Conservation (phyloP, 2,797 vertebrate genomes). For the Bradypodion ventrale region DNA sequence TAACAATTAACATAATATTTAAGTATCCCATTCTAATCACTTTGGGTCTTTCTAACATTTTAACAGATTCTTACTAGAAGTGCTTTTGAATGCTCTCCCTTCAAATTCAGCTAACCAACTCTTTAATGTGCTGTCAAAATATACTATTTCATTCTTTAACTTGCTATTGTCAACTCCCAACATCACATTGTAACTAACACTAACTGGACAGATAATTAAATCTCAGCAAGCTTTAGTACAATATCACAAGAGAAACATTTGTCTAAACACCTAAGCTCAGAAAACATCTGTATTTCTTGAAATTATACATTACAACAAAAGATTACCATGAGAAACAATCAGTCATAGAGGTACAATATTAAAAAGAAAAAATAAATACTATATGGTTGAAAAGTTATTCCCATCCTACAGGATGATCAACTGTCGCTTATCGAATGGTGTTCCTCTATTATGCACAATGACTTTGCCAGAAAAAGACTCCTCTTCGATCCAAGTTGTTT, state of each 20-base stretch:
- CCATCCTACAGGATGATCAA: not conserved
- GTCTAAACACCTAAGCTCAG: not conserved
- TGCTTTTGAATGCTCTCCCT: not conserved
- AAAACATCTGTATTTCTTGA: not conserved
- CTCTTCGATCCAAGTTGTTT: slow-evolving; percentile 21
- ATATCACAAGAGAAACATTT: not conserved
- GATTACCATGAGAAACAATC: too few relatives aligned
- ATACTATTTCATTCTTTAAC: too few relatives aligned
- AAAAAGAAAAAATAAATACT: not conserved
- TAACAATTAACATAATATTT: too few relatives aligned
- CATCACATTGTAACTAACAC: too few relatives aligned
- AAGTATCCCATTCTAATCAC: too few relatives aligned
- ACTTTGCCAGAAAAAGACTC: slow-evolving; percentile 31
- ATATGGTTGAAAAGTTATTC: not conserved
- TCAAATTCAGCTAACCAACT: not conserved
- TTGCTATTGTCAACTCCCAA: too few relatives aligned
- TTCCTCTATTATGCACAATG: slow-evolving; percentile 11
- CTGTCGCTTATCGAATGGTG: not conserved
- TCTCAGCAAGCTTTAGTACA: not conserved
- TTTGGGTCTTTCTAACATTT: not conserved
- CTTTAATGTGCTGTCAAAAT: too few relatives aligned
- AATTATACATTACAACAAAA: not conserved
- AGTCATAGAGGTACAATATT: not conserved
- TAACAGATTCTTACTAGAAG: not conserved
- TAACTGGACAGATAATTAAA: not conserved